Base-by-base conservation (phyloP, 2,888 invertebrate species). In the Belgica antarctica region DNA sequence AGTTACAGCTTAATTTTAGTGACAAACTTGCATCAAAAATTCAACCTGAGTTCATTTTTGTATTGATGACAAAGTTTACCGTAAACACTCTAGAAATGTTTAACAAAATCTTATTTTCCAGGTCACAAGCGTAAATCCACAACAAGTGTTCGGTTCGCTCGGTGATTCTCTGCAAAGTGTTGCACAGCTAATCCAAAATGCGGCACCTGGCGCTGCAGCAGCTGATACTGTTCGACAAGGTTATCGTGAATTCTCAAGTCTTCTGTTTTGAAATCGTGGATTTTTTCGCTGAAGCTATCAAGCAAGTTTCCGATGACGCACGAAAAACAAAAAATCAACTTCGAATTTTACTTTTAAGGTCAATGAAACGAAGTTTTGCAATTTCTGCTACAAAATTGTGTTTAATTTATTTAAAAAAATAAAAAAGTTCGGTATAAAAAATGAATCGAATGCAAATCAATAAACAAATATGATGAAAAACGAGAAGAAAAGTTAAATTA, bases 331-430 rank as follows among this genome's bases (percentile, higher is more conserved):
- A n/a, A n/a, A n/a, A 28, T 25, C 1, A 68, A 31, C 19, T 25
- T 66, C 8, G 19, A 47, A 46, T 46, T 28, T 12, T 27, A 57
- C 22, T 1, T 24, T 52, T 27, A 31, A 12, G 41, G 15, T 8
- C n/a, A 41, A 12, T 47, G 15, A 28, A 46, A 10, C 7, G 10
- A 47, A 47, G 17, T 19, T n/a, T 10, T 25, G n/a, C 28, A 25
- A 27, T 46, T 69, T 70, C 41, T 61, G 59, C 61, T 70, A 61
- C 68, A 68, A 57, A 68, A 68, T 57, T 57, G 22, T 52, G 10
- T 17, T 15, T 68, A 66, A 68, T 47, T 31, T 57, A 31, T 31
- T 47, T 57, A 57, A 19, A 68, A 68, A 68, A 52, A 17, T 31
- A 57, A 57, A 68, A 68, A 68, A 57, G 7, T 31, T 24, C n/a